These are phyloP conservation scores for Tetranychus truncatus DNA, from an alignment of 2,888 invertebrate genomes.

Conservation along the genomic window DNA sequence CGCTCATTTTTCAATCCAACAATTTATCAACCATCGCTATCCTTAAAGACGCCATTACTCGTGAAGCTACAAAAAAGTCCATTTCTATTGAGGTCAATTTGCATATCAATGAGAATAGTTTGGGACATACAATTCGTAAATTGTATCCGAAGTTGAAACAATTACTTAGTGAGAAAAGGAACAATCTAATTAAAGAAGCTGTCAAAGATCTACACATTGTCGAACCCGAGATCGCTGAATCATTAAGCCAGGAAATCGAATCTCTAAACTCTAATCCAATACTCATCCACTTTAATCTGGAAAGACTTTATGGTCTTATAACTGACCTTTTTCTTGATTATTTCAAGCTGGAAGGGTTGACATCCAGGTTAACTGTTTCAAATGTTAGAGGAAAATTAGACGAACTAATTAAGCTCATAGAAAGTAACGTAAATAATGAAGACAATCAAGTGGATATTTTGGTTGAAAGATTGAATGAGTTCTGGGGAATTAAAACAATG, in stretches of 20 bases:
- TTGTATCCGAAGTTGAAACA: constrained; percentile 45
- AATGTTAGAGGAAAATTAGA: constrained; percentile 14
- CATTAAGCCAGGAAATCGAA: constrained; percentile 15
- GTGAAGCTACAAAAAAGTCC: constrained; percentile 36
- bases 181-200: constrained; percentile 18
- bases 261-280: background rate
- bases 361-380: background rate
- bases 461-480: constrained; percentile 17
- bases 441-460: constrained; percentile 12
- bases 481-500: constrained; percentile 21
- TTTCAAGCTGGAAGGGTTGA: constrained; percentile 45
- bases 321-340: constrained; percentile 50
- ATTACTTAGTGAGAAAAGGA: constrained; percentile 13
- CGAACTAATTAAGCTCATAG: constrained; percentile 17
- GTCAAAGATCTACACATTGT: constrained; percentile 17
- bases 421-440: constrained; percentile 6
- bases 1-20: constrained; percentile 64
- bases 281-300: constrained; percentile 9
- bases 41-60: constrained; percentile 64
- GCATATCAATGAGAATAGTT: constrained; percentile 47
- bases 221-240: constrained; percentile 18
- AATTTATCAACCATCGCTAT: constrained; percentile 75
- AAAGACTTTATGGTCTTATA: constrained; percentile 39
- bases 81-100: constrained; percentile 27
- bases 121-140: constrained; percentile 43